Conservation (phyloP, 2,888 invertebrate genomes). For the Acanthosepion esculentum region DNA sequence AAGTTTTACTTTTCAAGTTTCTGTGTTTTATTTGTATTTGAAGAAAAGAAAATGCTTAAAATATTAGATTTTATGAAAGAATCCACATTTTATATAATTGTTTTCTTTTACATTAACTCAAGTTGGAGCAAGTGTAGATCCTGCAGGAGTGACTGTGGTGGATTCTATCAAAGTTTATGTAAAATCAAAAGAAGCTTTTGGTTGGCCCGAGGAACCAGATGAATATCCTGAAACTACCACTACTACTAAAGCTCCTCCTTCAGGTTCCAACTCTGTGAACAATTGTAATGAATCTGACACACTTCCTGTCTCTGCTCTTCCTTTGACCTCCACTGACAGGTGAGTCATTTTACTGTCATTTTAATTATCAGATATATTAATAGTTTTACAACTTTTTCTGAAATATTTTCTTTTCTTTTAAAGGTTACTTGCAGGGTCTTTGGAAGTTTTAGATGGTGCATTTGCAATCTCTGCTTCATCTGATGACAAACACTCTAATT, state of each 20-base stretch:
- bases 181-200: conserved; percentile 94
- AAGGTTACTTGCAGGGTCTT: conserved; percentile 72
- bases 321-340: conserved; percentile 80
- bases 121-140: conserved; percentile 77
- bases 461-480: conserved; percentile 77
- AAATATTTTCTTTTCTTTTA: conserved; percentile 46
- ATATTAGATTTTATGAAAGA: background rate
- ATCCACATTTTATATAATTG: background rate
- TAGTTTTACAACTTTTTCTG: too few species aligned
- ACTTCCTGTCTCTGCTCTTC: conserved; percentile 69
- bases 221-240: conserved; percentile 77
- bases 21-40: background rate
- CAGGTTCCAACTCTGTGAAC: conserved; percentile 38
- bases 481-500: conserved; percentile 62
- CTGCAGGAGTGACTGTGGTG: conserved; percentile 89
- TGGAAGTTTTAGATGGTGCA: conserved; percentile 85
- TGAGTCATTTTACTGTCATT: conserved; percentile 54
- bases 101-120: conserved; percentile 47
- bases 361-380: too few species aligned
- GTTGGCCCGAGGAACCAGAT: conserved; percentile 96
- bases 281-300: conserved; percentile 55
- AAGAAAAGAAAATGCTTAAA: background rate
- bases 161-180: conserved; percentile 96
- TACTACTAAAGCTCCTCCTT: conserved; percentile 51
- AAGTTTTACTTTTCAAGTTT: background rate